Evolutionary conservation across 2,888 invertebrate genomes (phyloP).

Genomic region (Machimus rusticus): DNA sequence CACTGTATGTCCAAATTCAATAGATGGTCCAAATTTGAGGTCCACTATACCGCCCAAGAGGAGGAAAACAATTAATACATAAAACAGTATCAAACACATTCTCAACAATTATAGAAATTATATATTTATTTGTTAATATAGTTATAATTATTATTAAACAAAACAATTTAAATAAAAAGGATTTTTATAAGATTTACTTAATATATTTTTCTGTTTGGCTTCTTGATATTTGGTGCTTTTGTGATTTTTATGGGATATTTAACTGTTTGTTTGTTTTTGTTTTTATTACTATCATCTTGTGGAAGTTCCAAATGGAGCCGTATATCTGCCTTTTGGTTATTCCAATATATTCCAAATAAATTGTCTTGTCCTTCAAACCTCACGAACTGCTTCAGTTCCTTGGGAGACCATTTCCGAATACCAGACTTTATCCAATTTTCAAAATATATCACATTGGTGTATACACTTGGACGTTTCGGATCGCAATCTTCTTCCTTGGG

Average conservation of each 20-base stretch:
- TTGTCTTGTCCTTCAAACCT: neutral
- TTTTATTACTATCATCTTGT: neutral
- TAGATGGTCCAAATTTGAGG: too few species aligned
- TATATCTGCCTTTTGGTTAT: neutral
- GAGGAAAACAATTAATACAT: too few species aligned
- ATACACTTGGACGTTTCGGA: neutral
- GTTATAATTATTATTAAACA: too few species aligned
- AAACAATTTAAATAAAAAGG: too few species aligned
- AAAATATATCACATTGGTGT: neutral
- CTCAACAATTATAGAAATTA: too few species aligned
- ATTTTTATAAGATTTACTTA: neutral
- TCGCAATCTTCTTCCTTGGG: neutral
- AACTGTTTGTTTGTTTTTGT: neutral
- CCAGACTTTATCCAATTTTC: neutral
- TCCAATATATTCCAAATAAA: neutral
- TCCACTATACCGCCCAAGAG: too few species aligned
- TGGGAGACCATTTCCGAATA: neutral
- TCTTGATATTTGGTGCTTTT: neutral
- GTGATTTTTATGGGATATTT: neutral
- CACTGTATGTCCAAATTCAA: too few species aligned
- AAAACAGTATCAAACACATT: too few species aligned
- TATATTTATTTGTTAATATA: too few species aligned
- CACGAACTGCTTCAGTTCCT: neutral
- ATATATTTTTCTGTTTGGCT: neutral
- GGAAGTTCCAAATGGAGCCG: neutral